Evolutionary conservation across 2,797 vertebrate genomes (phyloP), one percentile per base, ranked within the genome.

Genomic region (Scolopax rusticola): DNA sequence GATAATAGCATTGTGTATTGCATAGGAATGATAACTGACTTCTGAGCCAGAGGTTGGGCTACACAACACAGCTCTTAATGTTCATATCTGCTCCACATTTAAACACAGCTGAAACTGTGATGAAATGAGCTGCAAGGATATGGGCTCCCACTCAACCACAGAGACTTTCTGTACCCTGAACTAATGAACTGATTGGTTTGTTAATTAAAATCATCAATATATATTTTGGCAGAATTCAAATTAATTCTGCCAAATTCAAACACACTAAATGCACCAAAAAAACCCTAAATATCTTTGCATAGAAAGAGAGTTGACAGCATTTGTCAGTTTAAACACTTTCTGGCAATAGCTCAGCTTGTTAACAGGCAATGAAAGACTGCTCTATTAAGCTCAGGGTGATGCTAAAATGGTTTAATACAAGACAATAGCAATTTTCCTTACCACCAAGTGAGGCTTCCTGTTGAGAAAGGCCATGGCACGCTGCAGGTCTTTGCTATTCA

Each of bases 391-490:
- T 93, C 60, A 75, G 94, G 92, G 91, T 95, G 91, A 93, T 87
- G 73, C 78, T 91, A 86, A 97, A 96, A 97, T 77, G 27, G 89
- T 95, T 96, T 95, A 86, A 80, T 89, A 96, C 56, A 93, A 94
- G 94, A 96, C 73, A 18, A 89, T 43, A 93, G 89, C 92, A 96
- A 96, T 98, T 98, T 98, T 95, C 87, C 93, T 87, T 96, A 96
- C 97, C 98, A 98, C 97, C 96, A 96, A 95, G 95, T 91, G 95
- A 96, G 98, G 96, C 90, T 97, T 96, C 98, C 98, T 95, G 12
- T 97, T 68, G 97, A 98, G 98, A 98, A 97, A 97, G 97, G 95
- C 97, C 96, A 94, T 86, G 93, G 65, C 12, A 51, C 32, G 0
- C 87, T 86, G 92, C 90, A 93, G 88, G 91, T 91, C 94, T 97